Conservation (phyloP, 1,140 invertebrate species). For the Drosophila mauritiana region DNA sequence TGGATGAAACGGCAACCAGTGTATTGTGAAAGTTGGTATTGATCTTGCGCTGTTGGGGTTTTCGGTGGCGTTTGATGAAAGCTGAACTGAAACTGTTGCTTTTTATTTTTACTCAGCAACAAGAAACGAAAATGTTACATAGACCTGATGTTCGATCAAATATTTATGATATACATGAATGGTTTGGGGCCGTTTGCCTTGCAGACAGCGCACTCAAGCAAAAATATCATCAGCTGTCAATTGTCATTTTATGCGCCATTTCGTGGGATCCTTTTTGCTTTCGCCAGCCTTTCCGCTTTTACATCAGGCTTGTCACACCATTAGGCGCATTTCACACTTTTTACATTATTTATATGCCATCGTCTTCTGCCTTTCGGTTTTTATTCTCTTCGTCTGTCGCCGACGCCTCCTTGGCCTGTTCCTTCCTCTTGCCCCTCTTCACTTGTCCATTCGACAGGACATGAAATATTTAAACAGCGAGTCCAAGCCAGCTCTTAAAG, state of each 20-base stretch:
- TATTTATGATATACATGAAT: slow-evolving; percentile 49
- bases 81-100: slow-evolving; percentile 35
- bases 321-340: slow-evolving; percentile 82
- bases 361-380: slow-evolving; percentile 52
- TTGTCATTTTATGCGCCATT: slow-evolving; percentile 82
- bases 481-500: slow-evolving; percentile 40
- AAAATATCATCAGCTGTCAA: slow-evolving; percentile 74
- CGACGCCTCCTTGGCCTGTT: not conserved
- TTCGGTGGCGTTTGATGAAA: slow-evolving; percentile 30
- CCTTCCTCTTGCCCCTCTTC: not conserved
- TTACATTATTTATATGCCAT: slow-evolving; percentile 77
- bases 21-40: slow-evolving; percentile 1
- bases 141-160: slow-evolving; percentile 53
- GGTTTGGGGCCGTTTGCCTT: slow-evolving; percentile 15
- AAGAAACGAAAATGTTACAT: slow-evolving; percentile 70
- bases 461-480: slow-evolving; percentile 70
- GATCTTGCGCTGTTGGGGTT: slow-evolving; percentile 6
- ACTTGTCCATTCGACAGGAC: slow-evolving; percentile 24
- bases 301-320: slow-evolving; percentile 65
- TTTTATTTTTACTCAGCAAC: slow-evolving; percentile 38
- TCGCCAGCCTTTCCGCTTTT: slow-evolving; percentile 1
- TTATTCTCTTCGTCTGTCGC: slow-evolving; percentile 19
- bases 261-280: slow-evolving; percentile 27
- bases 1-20: slow-evolving; percentile 6
- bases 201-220: slow-evolving; percentile 30